These are phyloP conservation scores for Columbina picui DNA, from an alignment of 2,113 vertebrate genomes.

Conservation along the genomic window DNA sequence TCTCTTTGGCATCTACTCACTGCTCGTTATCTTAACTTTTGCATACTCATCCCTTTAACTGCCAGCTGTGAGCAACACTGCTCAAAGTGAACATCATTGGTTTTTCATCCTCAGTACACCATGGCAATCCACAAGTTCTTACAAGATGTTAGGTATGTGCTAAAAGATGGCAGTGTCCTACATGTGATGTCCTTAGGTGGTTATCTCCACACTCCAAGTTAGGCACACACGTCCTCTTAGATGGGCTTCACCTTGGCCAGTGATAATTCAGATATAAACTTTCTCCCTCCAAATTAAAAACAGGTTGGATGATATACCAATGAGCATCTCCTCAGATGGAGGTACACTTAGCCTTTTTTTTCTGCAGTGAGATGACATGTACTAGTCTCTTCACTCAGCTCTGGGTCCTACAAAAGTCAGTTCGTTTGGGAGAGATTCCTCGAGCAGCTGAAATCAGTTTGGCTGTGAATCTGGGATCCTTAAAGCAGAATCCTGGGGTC, in stretches of 20 bases:
- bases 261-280: not conserved
- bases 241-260: not conserved
- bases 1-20: not conserved
- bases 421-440: not conserved
- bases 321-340: not conserved
- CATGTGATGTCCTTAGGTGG: not conserved
- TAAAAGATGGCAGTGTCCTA: not conserved
- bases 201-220: not conserved
- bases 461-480: not conserved
- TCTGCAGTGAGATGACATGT: not conserved
- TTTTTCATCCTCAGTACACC: not conserved
- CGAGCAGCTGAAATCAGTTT: not conserved
- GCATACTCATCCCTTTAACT: not conserved
- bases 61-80: not conserved
- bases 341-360: not conserved
- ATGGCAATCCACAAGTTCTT: not conserved
- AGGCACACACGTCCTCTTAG: accelerated
- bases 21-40: not conserved
- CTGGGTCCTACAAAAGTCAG: not conserved
- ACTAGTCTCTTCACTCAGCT: not conserved
- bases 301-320: not conserved
- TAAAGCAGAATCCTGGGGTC: slow-evolving; percentile 17
- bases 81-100: not conserved
- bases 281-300: not conserved
- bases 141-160: accelerated